phyloP scores from a whole-genome alignment of 1,140 invertebrate genomes.

The Drosophila asahinai region DNA sequence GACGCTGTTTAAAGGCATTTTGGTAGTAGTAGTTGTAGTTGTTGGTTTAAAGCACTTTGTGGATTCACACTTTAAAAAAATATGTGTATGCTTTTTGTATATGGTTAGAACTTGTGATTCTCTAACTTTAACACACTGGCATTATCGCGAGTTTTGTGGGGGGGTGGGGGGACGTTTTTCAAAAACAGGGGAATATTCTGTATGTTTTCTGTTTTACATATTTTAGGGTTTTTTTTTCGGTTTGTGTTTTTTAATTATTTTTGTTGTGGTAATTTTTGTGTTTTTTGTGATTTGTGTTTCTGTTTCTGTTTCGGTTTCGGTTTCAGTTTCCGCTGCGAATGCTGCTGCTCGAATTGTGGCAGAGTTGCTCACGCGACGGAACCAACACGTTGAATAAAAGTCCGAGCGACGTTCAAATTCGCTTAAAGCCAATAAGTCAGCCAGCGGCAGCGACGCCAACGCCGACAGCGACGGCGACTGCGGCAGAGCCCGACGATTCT shows the following conservation, averaged over 20 bases:
- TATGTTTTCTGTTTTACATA: conserved; percentile 1
- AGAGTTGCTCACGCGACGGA: conserved; percentile 79
- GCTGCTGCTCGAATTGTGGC: conserved; percentile 45
- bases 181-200: background rate
- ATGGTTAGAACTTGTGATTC: conserved; percentile 20
- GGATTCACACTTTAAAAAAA: conserved; percentile 74
- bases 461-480: conserved; percentile 31
- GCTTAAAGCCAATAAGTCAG: conserved; percentile 83
- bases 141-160: conserved; percentile 17
- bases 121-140: conserved; percentile 5
- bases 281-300: conserved; percentile 27
- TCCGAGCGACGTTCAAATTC: conserved; percentile 79
- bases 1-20: conserved; percentile 77
- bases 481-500: conserved; percentile 59
- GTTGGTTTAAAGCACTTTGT: conserved; percentile 50
- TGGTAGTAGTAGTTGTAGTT: conserved; percentile 54
- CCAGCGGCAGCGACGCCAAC: conserved; percentile 46
- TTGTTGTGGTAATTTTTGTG: conserved; percentile 3
- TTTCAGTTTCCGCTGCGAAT: conserved; percentile 41
- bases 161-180: background rate
- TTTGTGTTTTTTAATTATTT: conserved; percentile 12
- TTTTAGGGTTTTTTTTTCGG: conserved; percentile 15
- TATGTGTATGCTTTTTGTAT: conserved; percentile 34
- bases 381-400: conserved; percentile 83
- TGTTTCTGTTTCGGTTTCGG: conserved; percentile 31